Base-by-base conservation (phyloP, 2,888 invertebrate genomes). In the Apodemia hepburni region DNA sequence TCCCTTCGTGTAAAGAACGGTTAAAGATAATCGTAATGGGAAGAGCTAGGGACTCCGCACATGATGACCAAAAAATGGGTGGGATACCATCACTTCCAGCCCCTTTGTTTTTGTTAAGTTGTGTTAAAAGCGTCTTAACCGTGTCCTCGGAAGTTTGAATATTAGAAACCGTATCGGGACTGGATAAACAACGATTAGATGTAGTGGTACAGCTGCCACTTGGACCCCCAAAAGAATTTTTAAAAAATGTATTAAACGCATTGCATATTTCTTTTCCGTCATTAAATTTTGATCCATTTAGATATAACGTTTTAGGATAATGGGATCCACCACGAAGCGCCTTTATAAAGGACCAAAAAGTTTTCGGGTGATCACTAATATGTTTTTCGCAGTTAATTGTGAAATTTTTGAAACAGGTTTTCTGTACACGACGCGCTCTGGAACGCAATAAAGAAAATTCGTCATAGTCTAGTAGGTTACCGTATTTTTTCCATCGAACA, bases 1-100 rank as follows among this genome's bases (percentile, higher is more conserved):
- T 57, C 11, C 57, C 57, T 12, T 57, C 29, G 7, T 12, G 18
- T 11, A 57, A 15, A 11, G 57, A 57, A 57, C 29, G 29, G n/a
- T 60, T 60, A 49, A 47, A 60, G 8, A 60, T 47, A 12, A 29
- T 47, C n/a, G 49, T 60, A 35, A 60, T 15, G 3, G 35, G 60
- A 6, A 47, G 27, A 12, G 60, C 22, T 4, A 60, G 47, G 9
- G 45, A 47, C 7, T 60, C 49, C 2, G 51, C 45, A 47, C 60
- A 60, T 47, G 29, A 29, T 8, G 45, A 47, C 35, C 33, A 54
- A 33, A 54, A 61, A 12, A 61, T 35, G 8, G 54, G 22, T 7
- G 38, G 54, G 6, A 61, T 35, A 15, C 22, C 54, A 22, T 61
- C 54, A 18, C 54, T 38, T 18, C 61, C 61, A 18, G 54, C 38